Conservation (phyloP, 2,797 vertebrate genomes). For the Pithecia hirsuta region DNA sequence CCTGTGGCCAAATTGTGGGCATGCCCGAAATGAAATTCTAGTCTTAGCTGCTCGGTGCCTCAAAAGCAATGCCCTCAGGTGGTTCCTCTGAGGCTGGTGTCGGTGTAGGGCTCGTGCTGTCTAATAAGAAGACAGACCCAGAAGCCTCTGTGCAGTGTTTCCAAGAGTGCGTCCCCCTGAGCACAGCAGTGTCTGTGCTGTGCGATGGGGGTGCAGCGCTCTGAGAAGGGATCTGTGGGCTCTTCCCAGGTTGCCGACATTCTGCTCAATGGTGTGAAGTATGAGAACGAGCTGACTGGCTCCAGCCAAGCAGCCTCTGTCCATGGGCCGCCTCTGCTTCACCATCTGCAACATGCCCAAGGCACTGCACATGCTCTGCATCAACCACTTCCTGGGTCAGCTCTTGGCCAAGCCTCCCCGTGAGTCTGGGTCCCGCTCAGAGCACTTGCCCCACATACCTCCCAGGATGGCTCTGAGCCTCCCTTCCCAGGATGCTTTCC, state of each 20-base stretch:
- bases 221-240: neutral
- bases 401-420: accelerated
- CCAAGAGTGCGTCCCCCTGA: neutral
- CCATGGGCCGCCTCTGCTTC: conserved; percentile 92
- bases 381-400: conserved; percentile 99
- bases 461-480: neutral
- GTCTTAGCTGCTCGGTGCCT: accelerated
- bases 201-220: accelerated
- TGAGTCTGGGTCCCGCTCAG: accelerated
- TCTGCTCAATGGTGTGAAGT: conserved; percentile 95
- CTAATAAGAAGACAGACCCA: accelerated
- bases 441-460: accelerated
- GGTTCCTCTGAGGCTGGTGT: accelerated
- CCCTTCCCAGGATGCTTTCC: no score
- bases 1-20: neutral
- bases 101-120: accelerated
- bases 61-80: no score
- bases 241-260: conserved; percentile 95
- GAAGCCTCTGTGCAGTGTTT: no score
- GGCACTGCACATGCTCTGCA: conserved; percentile 94
- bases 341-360: conserved; percentile 98
- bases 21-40: accelerated
- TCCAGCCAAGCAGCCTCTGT: conserved; percentile 91
- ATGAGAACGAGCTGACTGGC: conserved; percentile 94
- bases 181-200: accelerated